Base-by-base conservation (phyloP, 1,140 invertebrate genomes). In the Drosophila sturtevanti region DNA sequence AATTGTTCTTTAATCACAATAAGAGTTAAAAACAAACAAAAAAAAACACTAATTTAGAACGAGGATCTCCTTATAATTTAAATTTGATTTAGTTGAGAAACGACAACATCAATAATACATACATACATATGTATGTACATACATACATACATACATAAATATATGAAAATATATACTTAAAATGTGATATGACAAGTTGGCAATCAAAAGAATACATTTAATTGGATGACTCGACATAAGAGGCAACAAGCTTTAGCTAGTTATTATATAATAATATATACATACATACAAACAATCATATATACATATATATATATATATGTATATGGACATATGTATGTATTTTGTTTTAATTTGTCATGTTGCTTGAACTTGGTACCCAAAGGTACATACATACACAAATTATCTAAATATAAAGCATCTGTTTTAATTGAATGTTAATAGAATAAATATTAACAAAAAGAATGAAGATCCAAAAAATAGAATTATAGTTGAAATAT, bases 1-100 rank as follows among this genome's bases (percentile, higher is more conserved):
- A 48, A 48, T 48, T 48, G 41, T 48, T 21, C 41, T 48, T 48
- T 48, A 48, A 48, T 48, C 18, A 48, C 41, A n/a, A n/a, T 18
- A 21, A 11, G 21, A 18, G 27, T 31, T 31, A 48, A 16, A 21
- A 7, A 3, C 2, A 37, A 12, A 1, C 4, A 24, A 24, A 24
- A 24, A 1, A 6, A 31, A n/a, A n/a, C n/a, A n/a, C n/a, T n/a
- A n/a, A 6, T 1, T 1, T 31, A 31, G 6, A 31, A 4, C 6
- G 27, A 4, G 0, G 27, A 31, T 31, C 27, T 7, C 27, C 7
- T 31, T 31, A 31, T 31, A 31, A 31, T 31, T 31, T 4, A 31
- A 1, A 1, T 24, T 24, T 24, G 24, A 24, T 2, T 24, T 24
- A 24, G 24, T 24, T 24, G 24, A 24, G n/a, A 24, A 24, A 24